Conservation (phyloP, 1,140 invertebrate genomes). For the Drosophila orosa region DNA sequence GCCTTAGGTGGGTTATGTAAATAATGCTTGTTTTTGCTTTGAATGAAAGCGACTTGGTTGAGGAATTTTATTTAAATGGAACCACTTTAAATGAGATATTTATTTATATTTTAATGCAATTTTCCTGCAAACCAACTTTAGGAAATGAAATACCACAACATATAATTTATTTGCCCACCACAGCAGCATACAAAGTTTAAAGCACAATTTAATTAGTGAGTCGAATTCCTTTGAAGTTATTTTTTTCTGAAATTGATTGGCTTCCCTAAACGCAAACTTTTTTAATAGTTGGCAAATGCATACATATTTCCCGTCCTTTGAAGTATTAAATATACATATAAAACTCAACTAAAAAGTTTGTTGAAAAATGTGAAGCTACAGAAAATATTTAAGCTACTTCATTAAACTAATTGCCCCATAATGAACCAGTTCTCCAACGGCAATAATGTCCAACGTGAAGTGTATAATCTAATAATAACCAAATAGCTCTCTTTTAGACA, state of each 20-base stretch:
- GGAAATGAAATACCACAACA: neutral
- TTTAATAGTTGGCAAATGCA: neutral
- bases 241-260: neutral
- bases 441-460: slow-evolving; percentile 5
- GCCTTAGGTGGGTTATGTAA: slow-evolving; percentile 32
- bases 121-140: neutral
- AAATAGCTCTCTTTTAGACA: slow-evolving; percentile 11
- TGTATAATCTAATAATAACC: slow-evolving; percentile 27
- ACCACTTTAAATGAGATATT: slow-evolving; percentile 2
- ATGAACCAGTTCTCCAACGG: slow-evolving; percentile 30
- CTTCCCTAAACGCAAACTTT: neutral
- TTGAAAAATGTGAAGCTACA: neutral
- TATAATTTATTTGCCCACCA: neutral
- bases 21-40: slow-evolving; percentile 12
- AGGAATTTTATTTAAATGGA: slow-evolving; percentile 5
- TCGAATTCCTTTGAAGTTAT: slow-evolving; percentile 6
- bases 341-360: neutral
- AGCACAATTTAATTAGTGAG: neutral
- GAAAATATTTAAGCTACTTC: slow-evolving; percentile 2
- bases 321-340: neutral
- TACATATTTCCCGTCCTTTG: neutral
- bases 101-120: neutral
- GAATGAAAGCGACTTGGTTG: slow-evolving; percentile 17
- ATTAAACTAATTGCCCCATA: slow-evolving; percentile 15
- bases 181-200: neutral